Base-by-base conservation (phyloP, 2,797 vertebrate species). In the Amazona ochrocephala region DNA sequence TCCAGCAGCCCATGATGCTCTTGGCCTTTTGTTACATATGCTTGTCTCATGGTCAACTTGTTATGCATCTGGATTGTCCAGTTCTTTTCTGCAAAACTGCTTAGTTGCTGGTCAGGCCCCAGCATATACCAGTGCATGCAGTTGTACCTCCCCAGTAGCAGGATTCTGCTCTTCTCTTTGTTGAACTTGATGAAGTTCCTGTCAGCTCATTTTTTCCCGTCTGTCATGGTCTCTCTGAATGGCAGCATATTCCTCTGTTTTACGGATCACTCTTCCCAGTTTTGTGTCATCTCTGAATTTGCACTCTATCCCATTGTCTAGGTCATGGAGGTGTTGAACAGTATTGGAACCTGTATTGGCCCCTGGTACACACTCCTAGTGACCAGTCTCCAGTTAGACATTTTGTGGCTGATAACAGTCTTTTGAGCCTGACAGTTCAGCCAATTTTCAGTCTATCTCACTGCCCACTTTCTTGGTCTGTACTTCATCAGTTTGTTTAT, bases 291-390 rank as follows among this genome's bases (percentile, higher is more conserved):
- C 50, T 47, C 23, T 71, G 32, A 30, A 41, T 66, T 71, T 88
- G 15, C 23, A 37, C 23, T 60, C 34, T 37, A 6, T 60, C 34
- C 34, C 23, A 37, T 37, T 6, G 9, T 19, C 44, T 53, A 2
- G 8, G 30, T 68, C 23, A 22, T 51, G 50, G 50, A 77, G 27
- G 32, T 56, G 21, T 56, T 64, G 23, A 80, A 30, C 10, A 53
- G 5, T 61, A 2, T 6, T 41, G 47, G 70, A 53, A 5, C 10
- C 13, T 0, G 0, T 51, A 13, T 19, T 76, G 60, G 27, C 14
- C 19, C 50, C 22, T 29, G 14, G 26, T 34, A 5, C 11, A 42
- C 7, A 1, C 10, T 41, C 32, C 39, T 89, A 62, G 21, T 77
- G 22, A 72, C 32, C 48, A 44, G 23, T 13, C n/a, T 70, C 34